Percentiles rank a stretch among this genome's conserved stretches.
Conservation (phyloP, 1,140 invertebrate genomes). For the Gryon sp. region DNA sequence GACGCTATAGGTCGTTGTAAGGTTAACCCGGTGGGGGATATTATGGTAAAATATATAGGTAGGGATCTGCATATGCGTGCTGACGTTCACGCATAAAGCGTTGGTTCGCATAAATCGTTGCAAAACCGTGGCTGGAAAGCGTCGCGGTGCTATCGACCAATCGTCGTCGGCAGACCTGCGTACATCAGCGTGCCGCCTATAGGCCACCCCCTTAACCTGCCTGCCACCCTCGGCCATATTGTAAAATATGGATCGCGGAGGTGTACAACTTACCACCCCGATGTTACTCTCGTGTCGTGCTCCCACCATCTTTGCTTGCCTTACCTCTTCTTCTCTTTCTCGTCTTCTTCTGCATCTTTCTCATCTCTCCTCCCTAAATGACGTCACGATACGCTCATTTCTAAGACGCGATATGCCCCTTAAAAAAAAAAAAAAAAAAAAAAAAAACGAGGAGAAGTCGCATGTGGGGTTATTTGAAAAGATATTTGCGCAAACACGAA, state of each 20-base stretch:
- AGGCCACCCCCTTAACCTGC: constrained; percentile 74
- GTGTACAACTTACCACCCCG: constrained; percentile 74
- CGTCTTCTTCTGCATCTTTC: constrained; percentile 16
- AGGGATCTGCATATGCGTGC: constrained; percentile 64
- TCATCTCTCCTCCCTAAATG: not conserved
- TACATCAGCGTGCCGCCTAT: constrained; percentile 76
- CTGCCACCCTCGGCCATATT: constrained; percentile 76
- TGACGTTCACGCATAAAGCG: constrained; percentile 56
- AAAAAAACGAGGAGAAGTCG: too few species aligned
- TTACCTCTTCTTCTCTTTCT: constrained; percentile 32
- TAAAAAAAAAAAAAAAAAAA: too few species aligned
- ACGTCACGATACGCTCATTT: constrained; percentile 52
- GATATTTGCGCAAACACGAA: constrained; percentile 56
- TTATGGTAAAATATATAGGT: constrained; percentile 47
- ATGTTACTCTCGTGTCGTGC: constrained; percentile 39
- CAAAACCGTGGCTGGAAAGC: constrained; percentile 66
- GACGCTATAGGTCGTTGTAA: constrained; percentile 39
- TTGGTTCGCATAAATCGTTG: constrained; percentile 68
- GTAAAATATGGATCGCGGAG: constrained; percentile 79
- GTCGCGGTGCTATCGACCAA: constrained; percentile 76
- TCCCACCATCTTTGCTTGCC: constrained; percentile 36
- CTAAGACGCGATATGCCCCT: constrained; percentile 26
- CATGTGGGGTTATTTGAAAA: constrained; percentile 39
- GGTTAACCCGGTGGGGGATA: constrained; percentile 36
- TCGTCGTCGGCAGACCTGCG: constrained; percentile 76